Evolutionary conservation across 1,140 invertebrate species (phyloP), one percentile per base, ranked within the genome.

Genomic region (Tigriopus japonicus): DNA sequence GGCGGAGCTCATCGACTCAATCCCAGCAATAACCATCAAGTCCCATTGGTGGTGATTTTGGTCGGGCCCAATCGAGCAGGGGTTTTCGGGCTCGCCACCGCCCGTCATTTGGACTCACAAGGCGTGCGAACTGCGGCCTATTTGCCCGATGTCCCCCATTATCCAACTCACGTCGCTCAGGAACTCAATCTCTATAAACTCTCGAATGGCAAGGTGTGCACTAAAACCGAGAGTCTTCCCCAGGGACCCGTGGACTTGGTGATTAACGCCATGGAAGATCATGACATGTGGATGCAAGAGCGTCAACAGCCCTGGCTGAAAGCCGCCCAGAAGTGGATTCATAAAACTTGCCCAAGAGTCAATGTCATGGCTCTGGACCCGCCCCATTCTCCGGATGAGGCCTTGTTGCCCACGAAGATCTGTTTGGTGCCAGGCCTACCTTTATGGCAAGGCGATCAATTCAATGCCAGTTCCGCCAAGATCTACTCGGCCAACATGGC

Each of bases 401-500:
- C 75, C 21, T 79, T 79, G 62, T 75, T 86, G 60, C 66, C 75
- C 28, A 77, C 81, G 52, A 88, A 87, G 73, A 87, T 81, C 69
- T 81, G 82, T 56, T 72, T 91, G 59, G 68, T 82, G 61, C 81
- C 83, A 53, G 81, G 79, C 43, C 73, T 90, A 69, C 87, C 87
- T 51, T 72, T 86, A 9, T 77, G 81, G 64, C 80, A 82, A 68
- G 76, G 77, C 59, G 69, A 74, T 55, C n/a, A 15, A 6, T 76
- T 76, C 59, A 35, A 35, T 35, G 28, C 28, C 9, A 35, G 28
- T 35, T 83, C 81, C 71, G 86, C 86, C 51, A 83, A 85, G 73
- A 72, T 89, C 60, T 89, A 88, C 73, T 75, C 91, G 60, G 88
- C 84, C 71, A 87, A 91, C 74, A 74, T 91, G 65, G 84, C 83